phyloP scores from a whole-genome alignment of 2,888 invertebrate species.

The Morpho deidamia region DNA sequence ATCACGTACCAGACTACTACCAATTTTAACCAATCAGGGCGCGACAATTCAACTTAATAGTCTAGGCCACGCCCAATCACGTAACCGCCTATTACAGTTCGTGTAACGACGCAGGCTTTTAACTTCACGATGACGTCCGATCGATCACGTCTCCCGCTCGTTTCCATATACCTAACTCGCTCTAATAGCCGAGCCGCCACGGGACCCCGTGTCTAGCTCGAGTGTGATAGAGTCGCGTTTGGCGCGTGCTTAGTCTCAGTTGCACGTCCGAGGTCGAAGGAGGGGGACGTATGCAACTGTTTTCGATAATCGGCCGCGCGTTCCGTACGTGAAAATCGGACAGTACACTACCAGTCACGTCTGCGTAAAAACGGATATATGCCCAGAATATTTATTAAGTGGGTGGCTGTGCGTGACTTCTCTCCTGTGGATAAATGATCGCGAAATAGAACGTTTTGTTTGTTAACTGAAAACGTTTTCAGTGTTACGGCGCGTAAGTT shows the following conservation, averaged over 20 bases:
- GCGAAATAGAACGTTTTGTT: slow-evolving; percentile 65
- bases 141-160: slow-evolving; percentile 47
- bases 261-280: slow-evolving; percentile 73
- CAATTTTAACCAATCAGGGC: slow-evolving; percentile 77
- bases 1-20: slow-evolving; percentile 76
- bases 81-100: slow-evolving; percentile 78
- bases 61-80: slow-evolving; percentile 75
- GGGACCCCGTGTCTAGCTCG: slow-evolving; percentile 54
- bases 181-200: slow-evolving; percentile 52
- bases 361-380: slow-evolving; percentile 79
- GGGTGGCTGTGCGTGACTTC: slow-evolving; percentile 78
- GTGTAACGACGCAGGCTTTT: slow-evolving; percentile 78
- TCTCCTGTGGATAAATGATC: slow-evolving; percentile 69
- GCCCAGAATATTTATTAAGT: slow-evolving; percentile 81
- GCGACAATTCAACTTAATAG: slow-evolving; percentile 78
- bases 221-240: slow-evolving; percentile 74
- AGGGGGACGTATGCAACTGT: slow-evolving; percentile 77
- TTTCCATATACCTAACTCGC: slow-evolving; percentile 45
- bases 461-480: slow-evolving; percentile 60
- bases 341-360: slow-evolving; percentile 74
- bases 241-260: slow-evolving; percentile 74
- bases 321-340: slow-evolving; percentile 77
- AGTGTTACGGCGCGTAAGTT: slow-evolving; percentile 36
- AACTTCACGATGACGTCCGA: slow-evolving; percentile 72
- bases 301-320: slow-evolving; percentile 77